Conservation (phyloP, 1,140 invertebrate species). For the Brevipalpus yothersi region DNA sequence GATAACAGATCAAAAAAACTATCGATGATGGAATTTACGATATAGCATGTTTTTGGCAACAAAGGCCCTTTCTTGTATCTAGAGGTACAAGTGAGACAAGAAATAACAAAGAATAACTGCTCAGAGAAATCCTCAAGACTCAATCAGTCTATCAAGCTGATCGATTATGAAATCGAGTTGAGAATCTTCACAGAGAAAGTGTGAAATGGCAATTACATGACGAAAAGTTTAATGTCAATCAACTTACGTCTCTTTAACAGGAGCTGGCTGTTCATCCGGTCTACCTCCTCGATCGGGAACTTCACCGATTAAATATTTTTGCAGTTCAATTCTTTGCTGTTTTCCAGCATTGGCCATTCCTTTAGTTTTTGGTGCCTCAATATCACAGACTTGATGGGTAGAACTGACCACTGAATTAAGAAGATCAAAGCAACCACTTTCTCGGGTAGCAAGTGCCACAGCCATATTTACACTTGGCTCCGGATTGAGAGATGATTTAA, state of each 20-base stretch:
- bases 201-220: background rate
- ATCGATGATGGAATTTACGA: too few relatives aligned
- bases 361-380: slow-evolving; percentile 3
- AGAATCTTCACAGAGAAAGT: too few relatives aligned
- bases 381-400: slow-evolving; percentile 5
- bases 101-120: background rate
- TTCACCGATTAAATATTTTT: slow-evolving; percentile 6
- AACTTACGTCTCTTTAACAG: slow-evolving; percentile 3
- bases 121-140: background rate
- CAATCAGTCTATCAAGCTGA: background rate
- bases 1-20: too few relatives aligned
- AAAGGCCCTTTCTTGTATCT: background rate
- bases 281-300: slow-evolving; percentile 10
- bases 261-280: slow-evolving; percentile 1
- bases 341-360: slow-evolving; percentile 5
- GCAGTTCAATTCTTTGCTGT: slow-evolving; percentile 3
- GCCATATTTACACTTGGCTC: slow-evolving; percentile 1
- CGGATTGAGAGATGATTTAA: background rate
- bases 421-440: slow-evolving; percentile 2
- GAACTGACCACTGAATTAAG: slow-evolving; percentile 7
- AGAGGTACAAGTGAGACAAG: background rate
- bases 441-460: slow-evolving; percentile 3
- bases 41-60: too few relatives aligned
- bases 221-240: background rate
- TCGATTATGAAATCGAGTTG: background rate